These are phyloP conservation scores for Ceryle rudis DNA, from an alignment of 2,797 vertebrate species.

Conservation along the genomic window DNA sequence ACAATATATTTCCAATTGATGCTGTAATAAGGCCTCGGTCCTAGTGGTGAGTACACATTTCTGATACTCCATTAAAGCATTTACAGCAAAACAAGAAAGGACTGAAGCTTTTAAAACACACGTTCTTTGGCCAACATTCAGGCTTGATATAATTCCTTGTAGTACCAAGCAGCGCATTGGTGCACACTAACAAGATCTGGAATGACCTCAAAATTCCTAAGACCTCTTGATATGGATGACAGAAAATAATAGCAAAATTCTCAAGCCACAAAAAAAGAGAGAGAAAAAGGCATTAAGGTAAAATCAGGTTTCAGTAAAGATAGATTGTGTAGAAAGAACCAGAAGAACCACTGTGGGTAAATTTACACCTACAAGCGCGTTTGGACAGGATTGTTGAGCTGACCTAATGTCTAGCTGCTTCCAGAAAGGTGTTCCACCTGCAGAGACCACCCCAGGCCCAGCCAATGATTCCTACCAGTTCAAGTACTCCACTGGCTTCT, in stretches of 20 bases:
- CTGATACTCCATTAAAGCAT: background rate
- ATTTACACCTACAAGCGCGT: background rate
- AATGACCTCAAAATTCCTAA: background rate
- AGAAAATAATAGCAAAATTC: background rate
- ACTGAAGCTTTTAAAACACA: background rate
- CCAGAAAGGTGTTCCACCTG: background rate
- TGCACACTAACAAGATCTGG: background rate
- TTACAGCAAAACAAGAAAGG: background rate
- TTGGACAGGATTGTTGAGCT: background rate
- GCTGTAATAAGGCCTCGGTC: background rate
- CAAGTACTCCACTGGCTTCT: background rate
- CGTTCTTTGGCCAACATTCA: background rate
- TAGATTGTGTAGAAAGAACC: background rate
- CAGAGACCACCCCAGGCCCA: background rate
- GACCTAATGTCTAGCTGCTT: background rate
- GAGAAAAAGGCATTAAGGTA: background rate
- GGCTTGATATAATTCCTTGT: background rate
- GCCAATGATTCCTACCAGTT: background rate
- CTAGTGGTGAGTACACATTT: background rate
- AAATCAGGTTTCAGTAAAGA: background rate
- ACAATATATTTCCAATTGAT: background rate
- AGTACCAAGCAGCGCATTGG: background rate
- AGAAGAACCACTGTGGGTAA: background rate
- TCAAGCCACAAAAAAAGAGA: background rate
- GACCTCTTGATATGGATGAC: fast-evolving